Evolutionary conservation across 1,140 invertebrate species (phyloP), one percentile per base, ranked within the genome.

Genomic region (Eubasilissa regina): DNA sequence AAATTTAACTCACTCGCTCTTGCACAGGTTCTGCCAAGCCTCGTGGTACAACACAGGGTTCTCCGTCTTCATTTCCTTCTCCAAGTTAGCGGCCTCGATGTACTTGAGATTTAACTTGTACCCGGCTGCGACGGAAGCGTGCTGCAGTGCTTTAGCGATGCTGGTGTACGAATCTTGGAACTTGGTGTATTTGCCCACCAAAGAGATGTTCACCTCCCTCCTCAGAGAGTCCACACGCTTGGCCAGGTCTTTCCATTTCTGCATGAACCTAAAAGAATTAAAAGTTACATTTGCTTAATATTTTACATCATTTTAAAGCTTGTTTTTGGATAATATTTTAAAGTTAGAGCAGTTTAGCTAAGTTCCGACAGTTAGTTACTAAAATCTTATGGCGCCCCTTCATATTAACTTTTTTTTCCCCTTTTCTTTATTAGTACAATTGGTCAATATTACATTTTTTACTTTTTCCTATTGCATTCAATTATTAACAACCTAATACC

Each of bases 121-220:
- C 43, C 96, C 95, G 17, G 92, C 93, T 77, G 94, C 92, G 21
- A 98, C 92, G 0, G 96, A 92, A 3, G 98, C 96, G 88, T 99
- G 98, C 82, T 97, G 93, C 17, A 99, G 87, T 0, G 98, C 96
- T 89, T 99, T 99, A 3, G 94, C 95, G 0, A 99, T 95, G 3
- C 98, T 99, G 0, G 97, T 94, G 86, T 99, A 99, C 0, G 98
- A 94, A 89, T 99, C 99, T 85, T 97, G 94, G 13, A 99, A 89
- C 86, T 96, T 95, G 0, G 98, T 99, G 84, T 99, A 99, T 90
- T 99, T 99, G 9, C 99, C 99, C n/a, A 99, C 99, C 13, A 99
- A 89, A 17, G 95, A 96, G 79, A 99, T 99, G 53, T 92, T 95
- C 0, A 99, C 95, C 85, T 94, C 93, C 83, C 95, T 93, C 12